Evolutionary conservation across 2,113 vertebrate species (phyloP).

Genomic region (Pangasianodon hypophthalmus): DNA sequence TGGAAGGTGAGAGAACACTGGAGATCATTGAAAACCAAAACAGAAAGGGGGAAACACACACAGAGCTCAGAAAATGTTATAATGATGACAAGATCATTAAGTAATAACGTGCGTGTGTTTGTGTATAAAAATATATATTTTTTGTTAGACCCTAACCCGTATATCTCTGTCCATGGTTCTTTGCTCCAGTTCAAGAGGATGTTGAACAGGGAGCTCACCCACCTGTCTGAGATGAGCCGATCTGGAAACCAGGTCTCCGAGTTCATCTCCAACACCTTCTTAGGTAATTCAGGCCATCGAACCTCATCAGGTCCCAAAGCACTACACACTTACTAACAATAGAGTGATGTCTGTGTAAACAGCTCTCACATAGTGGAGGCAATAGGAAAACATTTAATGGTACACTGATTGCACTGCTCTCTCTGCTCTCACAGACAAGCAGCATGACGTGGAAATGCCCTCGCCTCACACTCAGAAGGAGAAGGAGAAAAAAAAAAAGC

Average conservation of each 20-base stretch:
- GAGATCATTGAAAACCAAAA: not conserved
- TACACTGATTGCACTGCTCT: conserved; percentile 9
- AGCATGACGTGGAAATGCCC: conserved; percentile 88
- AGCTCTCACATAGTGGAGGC: not conserved
- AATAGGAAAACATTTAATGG: not conserved
- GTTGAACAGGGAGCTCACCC: conserved; percentile 80
- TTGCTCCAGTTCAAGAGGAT: conserved; percentile 81
- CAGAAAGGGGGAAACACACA: not conserved
- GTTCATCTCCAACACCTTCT: conserved; percentile 80
- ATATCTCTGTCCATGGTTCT: not conserved
- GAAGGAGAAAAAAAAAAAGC: conserved; percentile 85
- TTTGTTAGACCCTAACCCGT: too few species aligned
- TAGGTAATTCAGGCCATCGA: conserved; percentile 66
- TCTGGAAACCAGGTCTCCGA: conserved; percentile 84
- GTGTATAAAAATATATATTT: too few species aligned
- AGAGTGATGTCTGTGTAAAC: not conserved
- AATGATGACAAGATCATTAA: too few species aligned
- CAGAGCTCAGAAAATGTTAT: not conserved
- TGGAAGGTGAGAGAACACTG: too few species aligned
- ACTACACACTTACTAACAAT: not conserved
- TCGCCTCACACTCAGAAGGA: conserved; percentile 79
- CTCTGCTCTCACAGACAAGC: conserved; percentile 74
- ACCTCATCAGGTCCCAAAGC: not conserved
- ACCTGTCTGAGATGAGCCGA: conserved; percentile 81
- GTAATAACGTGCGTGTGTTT: too few species aligned